Conservation (phyloP, 2,888 invertebrate species). For the Protodeltote pygarga region DNA sequence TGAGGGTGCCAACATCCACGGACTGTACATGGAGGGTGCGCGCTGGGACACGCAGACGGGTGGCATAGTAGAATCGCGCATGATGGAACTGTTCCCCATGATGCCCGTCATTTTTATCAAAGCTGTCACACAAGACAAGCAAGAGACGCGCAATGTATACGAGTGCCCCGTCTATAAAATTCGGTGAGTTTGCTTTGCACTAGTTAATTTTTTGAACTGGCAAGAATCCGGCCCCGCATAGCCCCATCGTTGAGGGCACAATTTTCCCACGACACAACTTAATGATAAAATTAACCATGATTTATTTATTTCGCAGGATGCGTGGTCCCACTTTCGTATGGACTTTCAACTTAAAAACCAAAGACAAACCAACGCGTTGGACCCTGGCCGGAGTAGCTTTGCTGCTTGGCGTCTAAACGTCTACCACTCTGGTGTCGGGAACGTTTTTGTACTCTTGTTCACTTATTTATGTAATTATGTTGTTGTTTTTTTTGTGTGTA, state of each 20-base stretch:
- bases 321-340: slow-evolving; percentile 97
- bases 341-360: slow-evolving; percentile 97
- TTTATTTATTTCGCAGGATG: slow-evolving; percentile 76
- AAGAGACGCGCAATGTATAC: slow-evolving; percentile 94
- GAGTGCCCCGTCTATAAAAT: slow-evolving; percentile 98
- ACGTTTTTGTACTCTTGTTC: slow-evolving; percentile 9
- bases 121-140: slow-evolving; percentile 95
- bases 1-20: slow-evolving; percentile 96
- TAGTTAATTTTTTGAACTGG: background rate
- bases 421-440: background rate
- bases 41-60: slow-evolving; percentile 95
- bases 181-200: slow-evolving; percentile 70
- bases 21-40: slow-evolving; percentile 97
- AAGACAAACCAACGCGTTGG: slow-evolving; percentile 96
- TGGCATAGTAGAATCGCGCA: slow-evolving; percentile 92
- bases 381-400: slow-evolving; percentile 97
- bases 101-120: slow-evolving; percentile 97
- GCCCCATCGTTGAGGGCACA: too few relatives aligned
- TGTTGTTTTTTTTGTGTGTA: slow-evolving; percentile 18
- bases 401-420: slow-evolving; percentile 91
- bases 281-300: too few relatives aligned
- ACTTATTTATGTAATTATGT: slow-evolving; percentile 6
- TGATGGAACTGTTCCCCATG: slow-evolving; percentile 96
- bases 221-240: too few relatives aligned
- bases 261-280: too few relatives aligned